These are phyloP conservation scores for Pseudococcus viburni DNA, from an alignment of 2,888 invertebrate genomes.

Conservation along the genomic window DNA sequence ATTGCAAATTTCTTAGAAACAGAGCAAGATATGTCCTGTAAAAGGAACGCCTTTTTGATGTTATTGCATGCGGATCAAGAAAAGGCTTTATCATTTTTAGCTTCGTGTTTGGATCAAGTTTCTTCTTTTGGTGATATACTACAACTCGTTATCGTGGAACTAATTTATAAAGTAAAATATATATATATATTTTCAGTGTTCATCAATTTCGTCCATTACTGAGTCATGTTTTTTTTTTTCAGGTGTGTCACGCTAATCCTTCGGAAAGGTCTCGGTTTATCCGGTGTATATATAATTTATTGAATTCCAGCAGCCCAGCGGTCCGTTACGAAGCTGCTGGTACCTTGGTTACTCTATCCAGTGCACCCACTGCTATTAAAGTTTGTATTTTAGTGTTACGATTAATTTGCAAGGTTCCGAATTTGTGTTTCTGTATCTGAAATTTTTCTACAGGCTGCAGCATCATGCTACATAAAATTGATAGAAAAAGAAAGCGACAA, in stretches of 20 bases:
- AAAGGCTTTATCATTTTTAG: constrained; percentile 91
- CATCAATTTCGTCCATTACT: neutral
- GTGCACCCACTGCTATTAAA: constrained; percentile 96
- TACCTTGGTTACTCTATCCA: constrained; percentile 96
- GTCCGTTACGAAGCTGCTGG: constrained; percentile 99
- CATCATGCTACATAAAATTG: constrained; percentile 97
- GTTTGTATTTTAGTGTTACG: constrained; percentile 71
- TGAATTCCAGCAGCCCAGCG: constrained; percentile 95
- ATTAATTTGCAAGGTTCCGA: neutral
- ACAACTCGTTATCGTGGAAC: constrained; percentile 97
- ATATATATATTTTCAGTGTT: neutral
- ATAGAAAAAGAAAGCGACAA: constrained; percentile 99
- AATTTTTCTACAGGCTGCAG: constrained; percentile 80
- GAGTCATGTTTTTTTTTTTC: constrained; percentile 67
- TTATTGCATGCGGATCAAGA: constrained; percentile 97
- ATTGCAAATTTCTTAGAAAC: constrained; percentile 94
- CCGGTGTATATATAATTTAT: constrained; percentile 96
- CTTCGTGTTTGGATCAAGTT: constrained; percentile 94
- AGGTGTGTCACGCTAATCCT: constrained; percentile 97
- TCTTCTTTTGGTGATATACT: constrained; percentile 96
- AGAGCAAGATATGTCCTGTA: constrained; percentile 99
- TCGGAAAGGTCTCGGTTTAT: constrained; percentile 96
- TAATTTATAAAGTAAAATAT: constrained; percentile 91
- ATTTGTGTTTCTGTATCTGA: neutral
- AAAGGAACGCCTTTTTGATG: constrained; percentile 99